Base-by-base conservation (phyloP, 1,140 invertebrate species). In the Oscheius sp. region DNA sequence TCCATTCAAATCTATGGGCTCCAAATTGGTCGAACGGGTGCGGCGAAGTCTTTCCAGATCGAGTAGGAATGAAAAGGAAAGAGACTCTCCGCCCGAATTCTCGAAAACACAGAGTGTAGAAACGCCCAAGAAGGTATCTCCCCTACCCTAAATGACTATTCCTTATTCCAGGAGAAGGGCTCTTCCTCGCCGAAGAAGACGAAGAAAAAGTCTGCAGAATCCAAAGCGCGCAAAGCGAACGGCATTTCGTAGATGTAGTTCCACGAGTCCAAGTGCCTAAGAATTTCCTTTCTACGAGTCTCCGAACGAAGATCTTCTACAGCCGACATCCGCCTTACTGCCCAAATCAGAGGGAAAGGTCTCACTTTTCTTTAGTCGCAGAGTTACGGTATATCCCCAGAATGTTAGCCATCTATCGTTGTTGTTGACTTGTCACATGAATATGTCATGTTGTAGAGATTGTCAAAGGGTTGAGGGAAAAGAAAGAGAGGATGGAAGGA, bases 1-100 rank as follows among this genome's bases (percentile, higher is more conserved):
- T 70, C 81, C 81, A 13, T 82, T 82, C 77, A 82, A 82, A 59
- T 78, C 77, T 34, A 85, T 82, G 79, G 83, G 83, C 26, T 73
- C 80, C n/a, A 75, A 77, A 13, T 34, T 82, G 13, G 81, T 82
- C 10, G 81, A 82, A 18, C 68, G 81, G 36, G 81, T 82, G 23
- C 63, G 81, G 13, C 65, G 81, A 28, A 84, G 82, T 67, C 62
- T 82, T 2, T 79, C 77, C 2, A 18, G 80, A 15, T 74, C 75
- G 3, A 76, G 72, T 23, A 36, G 65, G n/a, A 34, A 42, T 2
- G 52, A 35, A 31, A 73, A 69, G 10, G 65, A 67, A 15, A 34
- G 31, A 32, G 58, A 70, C n/a, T 46, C 38, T n/a, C 32, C 52
- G 32, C 35, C 52, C 28, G 62, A 73, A 28, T 38, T 74, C 52